Percentiles rank a stretch among this genome's conserved stretches.
Conservation (phyloP, 2,113 vertebrate species). For the Catharus bicknelli region DNA sequence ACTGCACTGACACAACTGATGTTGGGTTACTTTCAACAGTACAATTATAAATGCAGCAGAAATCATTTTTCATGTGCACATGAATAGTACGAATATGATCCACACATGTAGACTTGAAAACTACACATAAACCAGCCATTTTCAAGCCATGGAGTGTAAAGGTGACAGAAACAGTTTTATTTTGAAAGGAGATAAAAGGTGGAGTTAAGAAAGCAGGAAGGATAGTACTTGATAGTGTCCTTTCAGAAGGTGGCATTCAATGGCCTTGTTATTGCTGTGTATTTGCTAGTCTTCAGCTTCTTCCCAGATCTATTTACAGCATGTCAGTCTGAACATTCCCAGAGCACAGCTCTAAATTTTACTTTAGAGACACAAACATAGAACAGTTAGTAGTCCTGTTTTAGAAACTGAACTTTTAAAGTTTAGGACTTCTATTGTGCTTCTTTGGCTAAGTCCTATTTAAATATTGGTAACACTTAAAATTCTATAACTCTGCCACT, state of each 20-base stretch:
- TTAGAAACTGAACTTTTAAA: constrained; percentile 62
- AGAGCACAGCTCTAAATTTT: constrained; percentile 69
- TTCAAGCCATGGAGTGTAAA: constrained; percentile 27
- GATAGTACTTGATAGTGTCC: constrained; percentile 70
- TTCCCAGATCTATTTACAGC: constrained; percentile 55
- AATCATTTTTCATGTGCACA: not conserved
- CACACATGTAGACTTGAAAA: not conserved
- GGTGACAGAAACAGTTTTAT: not conserved
- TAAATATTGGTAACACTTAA: constrained; percentile 64
- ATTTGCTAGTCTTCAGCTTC: constrained; percentile 43
- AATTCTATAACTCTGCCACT: constrained; percentile 61
- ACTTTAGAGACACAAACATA: constrained; percentile 70
- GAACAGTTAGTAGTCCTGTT: constrained; percentile 66
- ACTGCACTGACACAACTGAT: constrained; percentile 2
- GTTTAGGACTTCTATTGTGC: constrained; percentile 75
- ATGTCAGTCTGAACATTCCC: constrained; percentile 67
- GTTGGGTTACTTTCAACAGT: not conserved
- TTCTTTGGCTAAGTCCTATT: constrained; percentile 79
- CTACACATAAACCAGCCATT: not conserved
- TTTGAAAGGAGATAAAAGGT: not conserved
- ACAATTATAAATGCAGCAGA: constrained; percentile 1
- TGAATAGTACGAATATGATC: not conserved
- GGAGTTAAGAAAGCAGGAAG: constrained; percentile 7
- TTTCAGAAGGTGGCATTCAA: constrained; percentile 66
- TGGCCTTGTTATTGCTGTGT: constrained; percentile 60